phyloP scores from a whole-genome alignment of 2,113 vertebrate species.

The Neolamprologus fasciatus region DNA sequence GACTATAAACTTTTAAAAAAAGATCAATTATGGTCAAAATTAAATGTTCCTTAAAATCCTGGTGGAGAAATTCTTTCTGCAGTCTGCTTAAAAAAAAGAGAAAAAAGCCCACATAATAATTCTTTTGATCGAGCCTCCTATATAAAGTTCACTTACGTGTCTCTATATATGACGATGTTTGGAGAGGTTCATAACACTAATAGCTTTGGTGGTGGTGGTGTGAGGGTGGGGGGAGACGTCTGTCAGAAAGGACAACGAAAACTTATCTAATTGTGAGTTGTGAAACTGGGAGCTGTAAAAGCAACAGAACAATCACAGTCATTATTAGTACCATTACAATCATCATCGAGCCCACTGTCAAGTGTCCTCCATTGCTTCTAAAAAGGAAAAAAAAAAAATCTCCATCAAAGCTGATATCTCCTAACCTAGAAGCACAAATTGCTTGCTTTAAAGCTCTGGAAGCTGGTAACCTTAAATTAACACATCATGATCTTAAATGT shows the following conservation, averaged over 20 bases:
- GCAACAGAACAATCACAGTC: neutral
- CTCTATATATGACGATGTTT: neutral
- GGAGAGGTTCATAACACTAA: neutral
- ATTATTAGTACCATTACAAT: neutral
- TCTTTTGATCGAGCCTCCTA: slow-evolving; percentile 1
- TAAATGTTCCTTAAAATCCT: neutral
- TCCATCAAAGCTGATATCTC: slow-evolving; percentile 12
- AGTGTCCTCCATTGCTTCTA: neutral
- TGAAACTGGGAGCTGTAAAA: neutral
- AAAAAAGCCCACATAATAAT: neutral
- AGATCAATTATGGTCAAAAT: neutral
- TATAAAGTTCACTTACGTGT: neutral
- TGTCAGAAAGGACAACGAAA: neutral
- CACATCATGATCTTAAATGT: slow-evolving; percentile 38
- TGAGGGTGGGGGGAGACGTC: neutral
- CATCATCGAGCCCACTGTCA: neutral
- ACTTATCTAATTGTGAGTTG: neutral
- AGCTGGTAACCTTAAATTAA: slow-evolving; percentile 23
- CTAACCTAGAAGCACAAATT: slow-evolving; percentile 13
- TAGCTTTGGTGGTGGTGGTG: neutral
- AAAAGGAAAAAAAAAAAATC: neutral
- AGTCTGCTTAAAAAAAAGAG: neutral
- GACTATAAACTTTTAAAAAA: neutral
- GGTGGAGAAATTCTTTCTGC: neutral
- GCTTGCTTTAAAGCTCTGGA: slow-evolving; percentile 7